phyloP scores from a whole-genome alignment of 2,113 vertebrate genomes.

The Orcinus orca region DNA sequence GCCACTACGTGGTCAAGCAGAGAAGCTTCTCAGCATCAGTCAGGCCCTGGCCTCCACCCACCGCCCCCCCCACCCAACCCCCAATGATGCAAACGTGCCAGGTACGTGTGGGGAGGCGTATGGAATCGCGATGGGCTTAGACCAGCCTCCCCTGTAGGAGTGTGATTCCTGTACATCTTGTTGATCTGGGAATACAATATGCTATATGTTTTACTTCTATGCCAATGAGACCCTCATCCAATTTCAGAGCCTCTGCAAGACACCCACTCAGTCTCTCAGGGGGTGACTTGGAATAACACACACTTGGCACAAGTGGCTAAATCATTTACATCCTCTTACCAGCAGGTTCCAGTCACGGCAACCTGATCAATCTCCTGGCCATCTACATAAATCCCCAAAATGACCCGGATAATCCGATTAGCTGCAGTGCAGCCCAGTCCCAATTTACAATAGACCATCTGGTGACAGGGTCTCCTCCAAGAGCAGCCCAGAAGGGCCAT shows the following conservation, averaged over 20 bases:
- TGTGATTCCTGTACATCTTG: neutral
- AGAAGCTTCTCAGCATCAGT: neutral
- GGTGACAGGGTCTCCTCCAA: constrained; percentile 38
- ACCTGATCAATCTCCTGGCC: constrained; percentile 59
- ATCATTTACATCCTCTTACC: constrained; percentile 39
- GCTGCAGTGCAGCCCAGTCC: constrained; percentile 13
- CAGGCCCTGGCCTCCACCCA: neutral
- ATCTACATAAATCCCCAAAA: constrained; percentile 38
- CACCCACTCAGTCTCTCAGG: neutral
- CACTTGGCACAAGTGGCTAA: neutral
- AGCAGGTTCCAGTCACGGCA: constrained; percentile 32
- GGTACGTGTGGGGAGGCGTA: fast-evolving
- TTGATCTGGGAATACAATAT: neutral
- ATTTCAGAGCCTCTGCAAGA: neutral
- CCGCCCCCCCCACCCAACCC: no score
- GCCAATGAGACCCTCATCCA: neutral
- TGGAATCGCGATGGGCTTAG: neutral
- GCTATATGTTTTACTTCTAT: neutral
- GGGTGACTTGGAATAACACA: neutral
- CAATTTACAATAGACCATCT: constrained; percentile 66
- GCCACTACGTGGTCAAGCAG: neutral
- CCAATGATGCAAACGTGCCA: fast-evolving
- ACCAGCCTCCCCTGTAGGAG: neutral
- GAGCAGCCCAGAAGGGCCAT: constrained; percentile 61
- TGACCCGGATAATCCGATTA: constrained; percentile 60